phyloP scores from a whole-genome alignment of 2,113 vertebrate genomes.

The Petrocephalus zakoni region DNA sequence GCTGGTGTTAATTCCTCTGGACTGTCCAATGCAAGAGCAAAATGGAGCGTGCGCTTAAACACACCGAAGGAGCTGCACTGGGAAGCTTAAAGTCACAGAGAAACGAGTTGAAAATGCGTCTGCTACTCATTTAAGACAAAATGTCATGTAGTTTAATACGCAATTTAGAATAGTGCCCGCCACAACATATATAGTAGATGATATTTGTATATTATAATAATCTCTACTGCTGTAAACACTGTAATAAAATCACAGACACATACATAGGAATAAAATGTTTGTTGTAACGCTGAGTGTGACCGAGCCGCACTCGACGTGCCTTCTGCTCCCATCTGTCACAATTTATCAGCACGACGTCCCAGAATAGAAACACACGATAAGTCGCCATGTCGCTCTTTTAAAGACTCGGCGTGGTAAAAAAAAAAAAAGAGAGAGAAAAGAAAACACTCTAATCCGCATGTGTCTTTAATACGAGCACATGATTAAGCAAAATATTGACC shows the following conservation, averaged over 20 bases:
- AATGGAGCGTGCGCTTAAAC: not conserved
- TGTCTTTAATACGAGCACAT: not conserved
- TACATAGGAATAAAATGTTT: not conserved
- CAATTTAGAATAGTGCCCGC: not conserved
- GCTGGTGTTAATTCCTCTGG: not conserved
- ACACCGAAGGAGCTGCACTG: not conserved
- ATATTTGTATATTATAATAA: not conserved
- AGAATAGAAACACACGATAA: constrained; percentile 76
- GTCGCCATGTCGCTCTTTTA: constrained; percentile 77
- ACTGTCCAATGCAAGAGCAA: not conserved
- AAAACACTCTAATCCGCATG: too few relatives aligned
- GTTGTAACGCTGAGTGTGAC: constrained; percentile 18
- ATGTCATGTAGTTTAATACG: not conserved
- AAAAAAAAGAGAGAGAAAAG: too few relatives aligned
- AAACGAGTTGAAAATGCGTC: not conserved
- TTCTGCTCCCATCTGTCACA: constrained; percentile 79
- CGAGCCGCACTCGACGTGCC: constrained; percentile 65
- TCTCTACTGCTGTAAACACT: not conserved
- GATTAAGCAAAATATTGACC: not conserved
- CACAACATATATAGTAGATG: not conserved
- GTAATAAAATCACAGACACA: not conserved
- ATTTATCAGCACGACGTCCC: constrained; percentile 76
- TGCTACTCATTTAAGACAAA: not conserved
- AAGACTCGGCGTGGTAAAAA: constrained; percentile 64
- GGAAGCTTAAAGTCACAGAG: not conserved